A percentile compares a stretch with the other conserved stretches of the same genome.
These are phyloP conservation scores for Quadriops clusia DNA, from an alignment of 2,888 invertebrate genomes.

Conservation along the genomic window DNA sequence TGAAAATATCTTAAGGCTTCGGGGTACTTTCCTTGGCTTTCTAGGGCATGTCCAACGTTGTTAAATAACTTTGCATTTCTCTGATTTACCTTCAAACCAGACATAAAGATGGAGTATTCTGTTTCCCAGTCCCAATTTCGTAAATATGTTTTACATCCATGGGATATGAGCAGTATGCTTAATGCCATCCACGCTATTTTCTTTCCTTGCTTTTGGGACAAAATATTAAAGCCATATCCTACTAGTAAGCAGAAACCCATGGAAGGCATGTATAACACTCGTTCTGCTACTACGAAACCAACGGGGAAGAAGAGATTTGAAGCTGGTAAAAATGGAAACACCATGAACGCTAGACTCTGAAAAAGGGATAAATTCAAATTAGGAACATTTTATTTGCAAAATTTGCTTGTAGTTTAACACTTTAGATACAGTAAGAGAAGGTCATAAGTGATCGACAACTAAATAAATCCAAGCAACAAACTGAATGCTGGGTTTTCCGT, in stretches of 20 bases:
- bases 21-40: slow-evolving; percentile 54
- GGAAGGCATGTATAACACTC: slow-evolving; percentile 91
- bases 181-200: slow-evolving; percentile 56
- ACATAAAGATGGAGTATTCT: slow-evolving; percentile 89
- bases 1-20: slow-evolving; percentile 87
- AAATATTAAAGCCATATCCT: slow-evolving; percentile 71
- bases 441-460: too few relatives aligned
- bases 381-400: slow-evolving; percentile 4
- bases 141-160: slow-evolving; percentile 73
- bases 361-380: slow-evolving; percentile 24
- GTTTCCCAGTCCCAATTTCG: slow-evolving; percentile 90
- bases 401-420: too few relatives aligned
- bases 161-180: slow-evolving; percentile 54
- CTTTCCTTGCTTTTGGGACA: slow-evolving; percentile 52
- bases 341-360: slow-evolving; percentile 75
- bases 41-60: slow-evolving; percentile 92
- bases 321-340: slow-evolving; percentile 88
- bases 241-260: slow-evolving; percentile 94
- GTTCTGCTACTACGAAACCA: slow-evolving; percentile 92
- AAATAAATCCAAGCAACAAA: too few relatives aligned
- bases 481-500: too few relatives aligned
- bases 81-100: slow-evolving; percentile 75
- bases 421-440: too few relatives aligned
- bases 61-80: slow-evolving; percentile 93
- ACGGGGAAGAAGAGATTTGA: slow-evolving; percentile 96